Evolutionary conservation across 2,113 vertebrate genomes (phyloP), one percentile per base, ranked within the genome.

Genomic region (Macquaria australasica): DNA sequence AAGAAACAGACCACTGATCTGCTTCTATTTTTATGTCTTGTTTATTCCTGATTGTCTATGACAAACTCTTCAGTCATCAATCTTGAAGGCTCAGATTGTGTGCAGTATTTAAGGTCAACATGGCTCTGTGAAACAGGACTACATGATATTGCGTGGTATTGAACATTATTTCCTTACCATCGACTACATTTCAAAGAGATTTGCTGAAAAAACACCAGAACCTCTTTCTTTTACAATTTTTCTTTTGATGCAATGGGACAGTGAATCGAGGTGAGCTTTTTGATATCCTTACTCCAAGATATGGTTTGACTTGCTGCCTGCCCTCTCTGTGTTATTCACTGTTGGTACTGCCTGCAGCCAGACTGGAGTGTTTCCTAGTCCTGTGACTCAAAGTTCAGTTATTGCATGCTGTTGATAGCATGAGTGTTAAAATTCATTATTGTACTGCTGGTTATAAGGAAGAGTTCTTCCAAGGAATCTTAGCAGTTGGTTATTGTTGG

Each of bases 381-480:
- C 37, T 12, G 0, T 82, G 37, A 79, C 21, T 66, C 74, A 68
- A 73, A 68, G 68, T 63, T 74, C 55, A 63, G 15, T 71, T 6
- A 25, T 53, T 84, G 53, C 51, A 41, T 31, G 3, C 23, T 60
- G 62, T 21, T 64, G 15, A 51, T 59, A 12, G 12, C 23, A 18
- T 31, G 3, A 68, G 14, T 37, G 21, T 34, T 41, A 31, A 1
- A 48, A 58, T 59, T 77, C 43, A 21, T 77, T 56, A 67, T 43
- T 67, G 53, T 50, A 14, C 43, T n/a, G 16, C 43, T n/a, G 1
- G 1, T 3, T 20, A 10, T 6, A 62, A 85, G 82, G 43, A 80
- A 67, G 25, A 15, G n/a, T 18, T 68, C 34, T 68, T 87, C 63
- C 37, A 64, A 81, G 0, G 83, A 90, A 82, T 62, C 68, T 6